Evolutionary conservation across 2,888 invertebrate genomes (phyloP).

Genomic region (Lucinisca nassula): DNA sequence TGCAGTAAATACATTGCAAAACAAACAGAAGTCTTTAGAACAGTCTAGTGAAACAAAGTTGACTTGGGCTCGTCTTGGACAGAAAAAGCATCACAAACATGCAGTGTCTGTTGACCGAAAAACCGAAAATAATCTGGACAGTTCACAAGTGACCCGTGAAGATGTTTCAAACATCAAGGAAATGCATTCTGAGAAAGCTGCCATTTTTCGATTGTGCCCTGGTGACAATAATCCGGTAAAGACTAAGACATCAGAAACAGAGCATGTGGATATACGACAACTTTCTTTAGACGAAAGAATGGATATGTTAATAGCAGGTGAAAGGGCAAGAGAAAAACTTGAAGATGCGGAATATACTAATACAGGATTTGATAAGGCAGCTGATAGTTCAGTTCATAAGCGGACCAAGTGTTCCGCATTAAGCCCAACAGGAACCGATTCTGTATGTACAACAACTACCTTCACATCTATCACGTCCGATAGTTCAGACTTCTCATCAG

Average conservation of each 20-base stretch:
- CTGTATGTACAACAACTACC: constrained; percentile 53
- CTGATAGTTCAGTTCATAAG: background rate
- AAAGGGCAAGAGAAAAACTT: constrained; percentile 45
- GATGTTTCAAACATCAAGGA: background rate
- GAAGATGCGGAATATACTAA: constrained; percentile 26
- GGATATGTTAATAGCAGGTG: constrained; percentile 63
- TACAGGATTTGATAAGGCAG: background rate
- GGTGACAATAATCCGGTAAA: background rate
- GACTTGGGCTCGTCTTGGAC: background rate
- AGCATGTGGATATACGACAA: background rate
- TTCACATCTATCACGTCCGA: constrained; percentile 66
- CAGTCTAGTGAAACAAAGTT: background rate
- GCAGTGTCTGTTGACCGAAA: too few species aligned
- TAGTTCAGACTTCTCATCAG: constrained; percentile 50
- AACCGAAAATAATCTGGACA: background rate
- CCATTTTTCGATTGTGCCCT: too few species aligned
- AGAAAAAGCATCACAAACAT: background rate
- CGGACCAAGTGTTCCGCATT: background rate
- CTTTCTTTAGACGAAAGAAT: constrained; percentile 65
- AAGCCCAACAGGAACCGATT: background rate
- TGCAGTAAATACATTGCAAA: background rate
- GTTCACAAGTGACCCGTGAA: too few species aligned
- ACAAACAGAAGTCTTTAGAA: background rate
- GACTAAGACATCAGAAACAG: background rate
- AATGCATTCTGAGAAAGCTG: background rate